Percentiles rank a stretch among this genome's conserved stretches.
phyloP scores from a whole-genome alignment of 2,888 invertebrate species.

The Neuroscelio doddi region DNA sequence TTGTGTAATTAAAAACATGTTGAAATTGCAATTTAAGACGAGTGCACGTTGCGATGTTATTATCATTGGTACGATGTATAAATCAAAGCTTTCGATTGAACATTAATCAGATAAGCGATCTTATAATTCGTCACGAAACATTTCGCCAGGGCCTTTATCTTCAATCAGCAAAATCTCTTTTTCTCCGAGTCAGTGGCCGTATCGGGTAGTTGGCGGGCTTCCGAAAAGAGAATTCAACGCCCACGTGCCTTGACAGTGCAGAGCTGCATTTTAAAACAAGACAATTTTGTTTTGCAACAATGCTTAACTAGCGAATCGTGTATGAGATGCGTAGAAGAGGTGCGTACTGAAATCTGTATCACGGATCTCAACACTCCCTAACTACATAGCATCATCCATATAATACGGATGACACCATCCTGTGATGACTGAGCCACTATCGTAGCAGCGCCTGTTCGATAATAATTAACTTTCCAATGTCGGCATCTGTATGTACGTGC shows the following conservation, averaged over 20 bases:
- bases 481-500: too few species aligned
- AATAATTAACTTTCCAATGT: constrained; percentile 53
- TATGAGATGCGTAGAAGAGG: constrained; percentile 31
- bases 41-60: too few species aligned
- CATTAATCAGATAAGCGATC: background rate
- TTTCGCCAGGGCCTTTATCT: background rate
- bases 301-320: constrained; percentile 6
- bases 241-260: constrained; percentile 11
- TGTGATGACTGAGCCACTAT: constrained; percentile 13
- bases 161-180: background rate
- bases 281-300: background rate
- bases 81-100: background rate
- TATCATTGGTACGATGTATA: too few species aligned
- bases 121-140: background rate
- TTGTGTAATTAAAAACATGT: too few species aligned
- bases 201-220: background rate
- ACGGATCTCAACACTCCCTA: constrained; percentile 33
- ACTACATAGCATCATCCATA: constrained; percentile 9
- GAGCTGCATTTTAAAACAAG: background rate
- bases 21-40: too few species aligned
- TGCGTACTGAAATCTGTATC: constrained; percentile 48
- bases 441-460: constrained; percentile 47
- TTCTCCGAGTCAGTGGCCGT: background rate
- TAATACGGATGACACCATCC: constrained; percentile 44
- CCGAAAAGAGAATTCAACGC: background rate